Evolutionary conservation across 2,888 invertebrate species (phyloP).

Genomic region (Deilephila elpenor): DNA sequence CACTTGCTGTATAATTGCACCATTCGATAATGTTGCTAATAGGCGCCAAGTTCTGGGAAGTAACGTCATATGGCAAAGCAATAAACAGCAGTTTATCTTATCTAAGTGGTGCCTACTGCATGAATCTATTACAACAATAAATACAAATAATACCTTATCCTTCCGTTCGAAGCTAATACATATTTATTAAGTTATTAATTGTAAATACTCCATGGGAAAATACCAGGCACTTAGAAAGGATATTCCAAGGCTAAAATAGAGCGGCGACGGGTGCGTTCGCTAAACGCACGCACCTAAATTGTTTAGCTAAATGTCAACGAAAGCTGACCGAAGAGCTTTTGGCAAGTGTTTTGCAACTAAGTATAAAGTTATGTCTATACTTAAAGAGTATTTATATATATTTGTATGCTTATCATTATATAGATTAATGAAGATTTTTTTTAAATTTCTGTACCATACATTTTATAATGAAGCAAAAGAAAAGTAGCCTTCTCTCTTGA

Average conservation of each 20-base stretch:
- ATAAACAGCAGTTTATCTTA: too few species aligned
- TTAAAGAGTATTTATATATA: not conserved
- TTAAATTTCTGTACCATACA: too few species aligned
- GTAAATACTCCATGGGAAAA: constrained; percentile 12
- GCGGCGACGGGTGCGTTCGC: constrained; percentile 8
- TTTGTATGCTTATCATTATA: not conserved
- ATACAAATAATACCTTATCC: not conserved
- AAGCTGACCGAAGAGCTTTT: not conserved
- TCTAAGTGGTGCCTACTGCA: too few species aligned
- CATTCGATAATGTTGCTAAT: too few species aligned
- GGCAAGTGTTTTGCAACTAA: not conserved
- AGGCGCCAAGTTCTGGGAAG: too few species aligned
- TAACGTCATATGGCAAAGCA: too few species aligned
- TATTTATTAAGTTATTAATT: constrained; percentile 19
- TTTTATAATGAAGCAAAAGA: too few species aligned
- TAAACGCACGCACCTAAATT: constrained; percentile 4
- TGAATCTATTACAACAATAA: too few species aligned
- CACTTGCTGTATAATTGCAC: too few species aligned
- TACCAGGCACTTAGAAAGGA: constrained; percentile 21
- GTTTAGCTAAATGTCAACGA: constrained; percentile 16
- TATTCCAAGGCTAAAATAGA: constrained; percentile 23
- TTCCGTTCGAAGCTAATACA: not conserved
- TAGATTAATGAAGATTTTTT: too few species aligned
- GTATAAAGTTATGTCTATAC: not conserved
- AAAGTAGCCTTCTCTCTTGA: too few species aligned